These are phyloP conservation scores for Opisthocomus hoazin DNA, from an alignment of 2,113 vertebrate species.

Conservation along the genomic window DNA sequence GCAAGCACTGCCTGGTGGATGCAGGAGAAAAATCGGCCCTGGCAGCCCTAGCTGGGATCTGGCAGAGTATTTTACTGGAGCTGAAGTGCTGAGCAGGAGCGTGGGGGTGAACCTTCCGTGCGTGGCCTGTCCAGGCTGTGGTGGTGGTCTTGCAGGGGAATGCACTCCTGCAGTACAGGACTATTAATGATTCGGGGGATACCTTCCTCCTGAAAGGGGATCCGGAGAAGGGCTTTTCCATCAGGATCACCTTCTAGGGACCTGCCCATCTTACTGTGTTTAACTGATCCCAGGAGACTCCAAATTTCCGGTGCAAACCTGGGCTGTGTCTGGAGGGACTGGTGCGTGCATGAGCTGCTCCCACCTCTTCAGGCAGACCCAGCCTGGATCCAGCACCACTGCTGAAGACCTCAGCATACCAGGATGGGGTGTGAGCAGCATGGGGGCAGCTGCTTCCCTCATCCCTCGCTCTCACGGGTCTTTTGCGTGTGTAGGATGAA, in stretches of 20 bases:
- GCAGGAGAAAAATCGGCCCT: not conserved
- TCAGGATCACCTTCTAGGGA: not conserved
- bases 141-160: not conserved
- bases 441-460: not conserved
- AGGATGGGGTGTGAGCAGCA: not conserved
- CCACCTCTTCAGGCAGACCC: not conserved
- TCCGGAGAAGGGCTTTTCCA: not conserved
- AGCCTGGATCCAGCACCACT: not conserved
- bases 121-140: accelerated
- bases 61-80: accelerated
- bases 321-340: not conserved
- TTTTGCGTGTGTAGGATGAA: not conserved
- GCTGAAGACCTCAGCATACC: not conserved
- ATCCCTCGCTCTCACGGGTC: not conserved
- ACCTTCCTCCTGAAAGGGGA: not conserved
- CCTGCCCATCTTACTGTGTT: not conserved
- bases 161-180: too few species aligned
- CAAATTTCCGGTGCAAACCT: not conserved
- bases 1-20: not conserved
- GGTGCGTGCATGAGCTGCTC: not conserved
- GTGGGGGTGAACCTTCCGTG: accelerated
- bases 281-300: not conserved
- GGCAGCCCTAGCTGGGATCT: not conserved
- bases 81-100: not conserved
- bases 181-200: not conserved